Evolutionary conservation across 2,113 vertebrate genomes (phyloP).

Genomic region (Neolamprologus hecqui): DNA sequence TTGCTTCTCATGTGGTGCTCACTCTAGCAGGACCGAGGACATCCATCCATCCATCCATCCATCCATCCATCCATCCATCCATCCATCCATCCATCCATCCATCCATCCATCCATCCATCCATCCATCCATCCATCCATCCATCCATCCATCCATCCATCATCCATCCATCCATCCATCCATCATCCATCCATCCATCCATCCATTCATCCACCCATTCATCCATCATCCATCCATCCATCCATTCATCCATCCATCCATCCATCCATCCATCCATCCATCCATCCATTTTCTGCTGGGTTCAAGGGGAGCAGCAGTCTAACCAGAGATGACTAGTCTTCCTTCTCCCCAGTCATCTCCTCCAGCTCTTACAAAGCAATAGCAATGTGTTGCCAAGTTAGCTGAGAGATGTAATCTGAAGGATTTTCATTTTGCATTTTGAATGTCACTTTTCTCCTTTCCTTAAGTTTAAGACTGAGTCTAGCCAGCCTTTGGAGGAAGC

Average conservation of each 20-base stretch:
- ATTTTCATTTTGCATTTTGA: background rate
- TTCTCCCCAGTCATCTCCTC: background rate
- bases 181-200: background rate
- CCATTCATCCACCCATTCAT: accelerated
- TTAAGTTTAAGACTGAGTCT: background rate
- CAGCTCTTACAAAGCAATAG: background rate
- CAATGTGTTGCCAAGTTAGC: background rate
- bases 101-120: accelerated
- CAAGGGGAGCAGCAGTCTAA: background rate
- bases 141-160: background rate
- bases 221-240: accelerated
- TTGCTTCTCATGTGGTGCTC: too few relatives aligned
- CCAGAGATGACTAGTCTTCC: background rate
- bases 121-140: background rate
- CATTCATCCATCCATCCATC: too few relatives aligned
- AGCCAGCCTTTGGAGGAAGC: background rate
- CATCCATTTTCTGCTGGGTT: background rate
- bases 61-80: accelerated
- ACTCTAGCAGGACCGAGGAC: too few relatives aligned
- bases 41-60: background rate
- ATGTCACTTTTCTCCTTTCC: background rate
- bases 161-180: accelerated
- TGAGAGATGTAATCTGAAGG: background rate
- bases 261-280: too few relatives aligned
- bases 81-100: accelerated